Evolutionary conservation across 1,140 invertebrate species (phyloP).

Genomic region (Drosophila elegans): DNA sequence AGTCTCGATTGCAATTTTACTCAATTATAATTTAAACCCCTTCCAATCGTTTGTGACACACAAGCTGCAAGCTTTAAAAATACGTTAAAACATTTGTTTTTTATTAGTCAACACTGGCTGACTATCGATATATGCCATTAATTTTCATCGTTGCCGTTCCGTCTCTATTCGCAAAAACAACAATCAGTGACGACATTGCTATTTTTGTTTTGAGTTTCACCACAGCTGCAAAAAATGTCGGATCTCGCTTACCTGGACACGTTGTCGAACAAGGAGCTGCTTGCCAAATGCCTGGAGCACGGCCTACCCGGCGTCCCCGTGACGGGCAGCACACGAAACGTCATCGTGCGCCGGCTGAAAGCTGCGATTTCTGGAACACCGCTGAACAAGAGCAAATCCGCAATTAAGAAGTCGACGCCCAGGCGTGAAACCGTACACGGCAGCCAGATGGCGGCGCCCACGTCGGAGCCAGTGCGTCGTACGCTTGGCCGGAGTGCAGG

Average conservation of each 20-base stretch:
- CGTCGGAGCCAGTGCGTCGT: constrained; percentile 18
- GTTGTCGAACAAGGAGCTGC: constrained; percentile 65
- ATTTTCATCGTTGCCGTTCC: not conserved
- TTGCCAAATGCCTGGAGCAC: constrained; percentile 68
- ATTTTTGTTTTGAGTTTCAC: constrained; percentile 68
- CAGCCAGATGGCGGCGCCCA: constrained; percentile 39
- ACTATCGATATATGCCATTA: not conserved
- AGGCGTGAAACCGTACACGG: constrained; percentile 70
- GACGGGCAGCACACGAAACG: constrained; percentile 65
- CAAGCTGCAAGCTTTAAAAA: too few species aligned
- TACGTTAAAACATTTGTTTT: too few species aligned
- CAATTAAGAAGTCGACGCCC: constrained; percentile 26
- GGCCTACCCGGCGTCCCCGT: constrained; percentile 73
- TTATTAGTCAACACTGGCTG: not conserved
- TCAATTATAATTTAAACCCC: too few species aligned
- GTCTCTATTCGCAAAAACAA: constrained; percentile 7
- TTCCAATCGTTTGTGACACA: too few species aligned
- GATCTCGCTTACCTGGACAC: constrained; percentile 56
- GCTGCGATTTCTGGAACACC: constrained; percentile 53
- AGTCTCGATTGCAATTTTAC: too few species aligned
- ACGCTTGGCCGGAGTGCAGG: constrained; percentile 23
- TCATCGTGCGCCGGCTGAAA: constrained; percentile 60
- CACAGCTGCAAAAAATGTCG: constrained; percentile 54
- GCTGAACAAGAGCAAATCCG: constrained; percentile 45
- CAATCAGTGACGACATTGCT: constrained; percentile 69